Percentiles rank a stretch among this genome's conserved stretches.
phyloP scores from a whole-genome alignment of 1,140 invertebrate genomes.

The Sarcophaga peregrina region DNA sequence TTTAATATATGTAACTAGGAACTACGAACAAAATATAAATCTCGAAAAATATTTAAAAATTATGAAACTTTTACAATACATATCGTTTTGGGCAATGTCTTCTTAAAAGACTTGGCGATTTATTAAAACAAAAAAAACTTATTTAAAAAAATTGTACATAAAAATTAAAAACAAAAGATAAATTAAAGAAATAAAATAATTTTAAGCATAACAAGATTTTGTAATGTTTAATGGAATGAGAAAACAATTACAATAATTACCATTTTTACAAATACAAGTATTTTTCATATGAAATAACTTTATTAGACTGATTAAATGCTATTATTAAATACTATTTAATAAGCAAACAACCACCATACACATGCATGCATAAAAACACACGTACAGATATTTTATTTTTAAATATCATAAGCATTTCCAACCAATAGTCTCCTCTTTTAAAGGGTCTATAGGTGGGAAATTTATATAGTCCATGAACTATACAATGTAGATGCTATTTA shows the following conservation, averaged over 20 bases:
- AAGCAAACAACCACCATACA: constrained; percentile 15
- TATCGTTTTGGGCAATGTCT: constrained; percentile 12
- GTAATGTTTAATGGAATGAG: no score
- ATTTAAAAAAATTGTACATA: no score
- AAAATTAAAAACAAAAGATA: no score
- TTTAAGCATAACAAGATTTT: no score
- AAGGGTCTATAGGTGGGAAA: neutral
- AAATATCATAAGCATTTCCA: constrained; percentile 7
- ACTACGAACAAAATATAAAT: neutral
- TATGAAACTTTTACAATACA: neutral
- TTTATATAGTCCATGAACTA: no score
- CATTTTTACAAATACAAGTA: constrained; percentile 32
- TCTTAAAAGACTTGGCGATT: neutral
- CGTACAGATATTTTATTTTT: constrained; percentile 10
- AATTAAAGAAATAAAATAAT: no score
- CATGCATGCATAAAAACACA: neutral
- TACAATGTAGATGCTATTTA: no score
- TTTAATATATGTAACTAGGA: neutral
- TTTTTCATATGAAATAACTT: constrained; percentile 19
- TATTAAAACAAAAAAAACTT: constrained; percentile 5
- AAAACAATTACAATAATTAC: neutral
- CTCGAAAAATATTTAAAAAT: constrained; percentile 22
- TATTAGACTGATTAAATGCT: constrained; percentile 28
- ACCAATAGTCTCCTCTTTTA: neutral
- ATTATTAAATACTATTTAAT: constrained; percentile 20